Conservation (phyloP, 2,113 vertebrate species). For the Anser cygnoides region DNA sequence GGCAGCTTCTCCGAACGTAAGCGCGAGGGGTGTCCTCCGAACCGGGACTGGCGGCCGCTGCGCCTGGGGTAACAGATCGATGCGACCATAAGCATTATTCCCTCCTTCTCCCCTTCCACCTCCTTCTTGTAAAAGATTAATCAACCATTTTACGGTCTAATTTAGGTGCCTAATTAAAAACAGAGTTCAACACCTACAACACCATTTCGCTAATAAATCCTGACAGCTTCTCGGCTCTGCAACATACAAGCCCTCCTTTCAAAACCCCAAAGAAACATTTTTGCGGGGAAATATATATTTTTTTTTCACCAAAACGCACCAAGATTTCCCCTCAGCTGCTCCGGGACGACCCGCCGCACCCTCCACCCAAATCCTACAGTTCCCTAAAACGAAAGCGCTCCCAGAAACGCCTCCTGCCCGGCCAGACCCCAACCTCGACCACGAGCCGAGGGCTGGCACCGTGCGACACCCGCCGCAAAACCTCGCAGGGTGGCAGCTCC, state of each 20-base stretch:
- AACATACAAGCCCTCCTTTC: conserved; percentile 40
- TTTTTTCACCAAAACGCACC: neutral
- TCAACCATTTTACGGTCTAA: conserved; percentile 84
- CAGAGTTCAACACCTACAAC: conserved; percentile 75
- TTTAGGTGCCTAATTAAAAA: conserved; percentile 83
- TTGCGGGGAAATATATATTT: neutral
- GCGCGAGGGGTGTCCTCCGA: conserved; percentile 37
- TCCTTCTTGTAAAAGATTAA: conserved; percentile 80
- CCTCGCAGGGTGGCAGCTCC: neutral
- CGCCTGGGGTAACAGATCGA: conserved; percentile 70
- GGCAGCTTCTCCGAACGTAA: conserved; percentile 28
- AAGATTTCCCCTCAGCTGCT: neutral
- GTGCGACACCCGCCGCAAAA: no score
- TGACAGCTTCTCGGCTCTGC: conserved; percentile 62
- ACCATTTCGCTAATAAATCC: conserved; percentile 75
- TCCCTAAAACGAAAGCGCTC: conserved; percentile 36
- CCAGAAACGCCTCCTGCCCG: neutral
- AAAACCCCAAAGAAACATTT: conserved; percentile 9
- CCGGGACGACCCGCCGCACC: accelerated
- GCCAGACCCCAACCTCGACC: neutral
- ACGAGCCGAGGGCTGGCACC: neutral
- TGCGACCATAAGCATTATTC: conserved; percentile 68
- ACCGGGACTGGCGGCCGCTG: conserved; percentile 48
- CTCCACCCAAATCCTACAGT: neutral
- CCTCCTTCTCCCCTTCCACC: conserved; percentile 52